phyloP scores from a whole-genome alignment of 2,797 vertebrate species.

The Bovichtus variegatus region DNA sequence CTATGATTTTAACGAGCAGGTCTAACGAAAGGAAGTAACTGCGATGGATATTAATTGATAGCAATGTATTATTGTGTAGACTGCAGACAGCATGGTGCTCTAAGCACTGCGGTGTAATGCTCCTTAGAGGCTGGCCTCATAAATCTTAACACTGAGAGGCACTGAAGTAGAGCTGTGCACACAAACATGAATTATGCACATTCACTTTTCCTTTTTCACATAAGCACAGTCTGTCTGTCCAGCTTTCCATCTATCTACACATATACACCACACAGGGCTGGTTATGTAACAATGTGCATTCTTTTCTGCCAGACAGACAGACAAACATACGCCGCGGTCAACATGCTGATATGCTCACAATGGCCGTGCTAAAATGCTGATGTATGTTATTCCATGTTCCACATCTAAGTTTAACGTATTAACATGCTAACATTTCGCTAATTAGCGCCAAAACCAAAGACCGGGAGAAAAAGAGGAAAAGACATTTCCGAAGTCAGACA shows the following conservation, averaged over 20 bases:
- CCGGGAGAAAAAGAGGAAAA: background rate
- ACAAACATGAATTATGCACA: constrained; percentile 41
- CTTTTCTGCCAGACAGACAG: background rate
- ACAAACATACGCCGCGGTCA: background rate
- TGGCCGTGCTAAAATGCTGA: background rate
- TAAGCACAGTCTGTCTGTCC: background rate
- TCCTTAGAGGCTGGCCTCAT: constrained; percentile 21
- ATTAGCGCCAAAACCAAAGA: background rate
- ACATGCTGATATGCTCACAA: too few species aligned
- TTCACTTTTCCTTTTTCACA: constrained; percentile 9
- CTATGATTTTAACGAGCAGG: background rate
- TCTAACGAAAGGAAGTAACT: constrained; percentile 3
- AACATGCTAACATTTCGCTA: background rate
- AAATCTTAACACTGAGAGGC: constrained; percentile 34
- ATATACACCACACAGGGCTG: background rate
- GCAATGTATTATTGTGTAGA: constrained; percentile 11
- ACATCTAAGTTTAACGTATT: background rate
- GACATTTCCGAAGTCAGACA: background rate
- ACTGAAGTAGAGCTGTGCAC: constrained; percentile 9
- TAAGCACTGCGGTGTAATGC: constrained; percentile 15
- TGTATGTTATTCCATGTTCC: background rate
- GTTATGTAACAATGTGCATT: too few species aligned
- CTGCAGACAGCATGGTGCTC: constrained; percentile 13
- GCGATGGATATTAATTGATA: constrained; percentile 15
- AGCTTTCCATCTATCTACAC: background rate